Base-by-base conservation (phyloP, 1,140 invertebrate genomes). In the Melanaphis sacchari region DNA sequence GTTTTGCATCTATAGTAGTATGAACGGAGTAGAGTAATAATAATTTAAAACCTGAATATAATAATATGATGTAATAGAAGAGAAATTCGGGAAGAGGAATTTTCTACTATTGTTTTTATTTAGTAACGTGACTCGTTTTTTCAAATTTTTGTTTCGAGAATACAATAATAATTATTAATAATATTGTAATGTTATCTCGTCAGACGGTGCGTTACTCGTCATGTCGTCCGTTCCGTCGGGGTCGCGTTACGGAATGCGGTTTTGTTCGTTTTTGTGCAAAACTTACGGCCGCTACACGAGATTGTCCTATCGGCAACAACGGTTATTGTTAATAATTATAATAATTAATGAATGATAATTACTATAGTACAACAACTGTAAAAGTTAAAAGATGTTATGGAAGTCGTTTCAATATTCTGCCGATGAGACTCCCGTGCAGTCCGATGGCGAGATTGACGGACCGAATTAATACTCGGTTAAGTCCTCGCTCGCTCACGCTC, bases 221-320 rank as follows among this genome's bases (percentile, higher is more conserved):
- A 46, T 82, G 43, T 81, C 41, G 59, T 76, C 41, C 41, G 66
- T 31, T 46, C 38, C 41, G 43, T 31, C 52, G n/a, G 88, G 46
- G 21, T 54, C 15, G n/a, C n/a, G 22, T 43, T 46, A 36, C 9
- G 91, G 91, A 93, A 93, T 93, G 91, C 43, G 90, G 90, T 81
- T 91, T 91, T 82, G n/a, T 82, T 91, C 66, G 18, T 91, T 89
- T 89, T 90, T 36, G 54, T 66, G 52, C 52, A 90, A 31, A 90
- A 66, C 38, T 66, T 66, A 54, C 49, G 36, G 9, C 36, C 36
- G 26, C 41, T 31, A 3, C 31, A 41, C 38, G 38, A 26, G n/a
- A n/a, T n/a, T 38, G 82, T 26, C 82, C 40, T 9, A 3, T 84
- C 82, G 21, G 31, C 36, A 3, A 36, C 76, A 18, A 8, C 4